These are phyloP conservation scores for Numenius arquata DNA, from an alignment of 2,113 vertebrate genomes.

Conservation along the genomic window DNA sequence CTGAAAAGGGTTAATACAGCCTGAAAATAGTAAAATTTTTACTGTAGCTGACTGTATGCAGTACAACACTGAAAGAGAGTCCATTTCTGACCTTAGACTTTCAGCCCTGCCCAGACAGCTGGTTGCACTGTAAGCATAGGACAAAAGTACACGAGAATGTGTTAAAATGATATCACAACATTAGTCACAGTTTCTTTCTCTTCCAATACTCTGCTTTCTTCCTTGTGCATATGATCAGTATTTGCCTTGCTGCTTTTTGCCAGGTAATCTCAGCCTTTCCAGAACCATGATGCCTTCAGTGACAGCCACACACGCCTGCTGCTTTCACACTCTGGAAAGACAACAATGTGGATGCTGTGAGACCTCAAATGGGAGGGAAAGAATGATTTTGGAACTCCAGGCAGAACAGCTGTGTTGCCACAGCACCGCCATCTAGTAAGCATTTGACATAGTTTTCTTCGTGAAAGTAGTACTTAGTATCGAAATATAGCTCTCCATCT, in stretches of 20 bases:
- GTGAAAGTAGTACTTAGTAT: neutral
- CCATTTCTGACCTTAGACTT: neutral
- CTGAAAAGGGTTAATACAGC: neutral
- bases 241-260: neutral
- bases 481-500: neutral
- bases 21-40: neutral
- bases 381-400: neutral
- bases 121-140: neutral
- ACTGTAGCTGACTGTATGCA: rapidly evolving
- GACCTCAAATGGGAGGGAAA: rapidly evolving
- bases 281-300: constrained; percentile 75
- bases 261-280: neutral
- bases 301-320: constrained; percentile 78
- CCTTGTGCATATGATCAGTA: neutral
- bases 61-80: neutral
- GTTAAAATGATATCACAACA: neutral
- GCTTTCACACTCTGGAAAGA: constrained; percentile 74
- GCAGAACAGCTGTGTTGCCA: neutral
- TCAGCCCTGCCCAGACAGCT: neutral
- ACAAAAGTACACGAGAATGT: rapidly evolving
- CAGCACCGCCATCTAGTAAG: neutral
- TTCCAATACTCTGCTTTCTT: neutral
- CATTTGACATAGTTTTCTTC: neutral
- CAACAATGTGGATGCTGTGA: constrained; percentile 65
- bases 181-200: neutral